A percentile compares a stretch with the other conserved stretches of the same genome.
These are phyloP conservation scores for Pinna nobilis DNA, from an alignment of 1,140 invertebrate species.

Conservation along the genomic window DNA sequence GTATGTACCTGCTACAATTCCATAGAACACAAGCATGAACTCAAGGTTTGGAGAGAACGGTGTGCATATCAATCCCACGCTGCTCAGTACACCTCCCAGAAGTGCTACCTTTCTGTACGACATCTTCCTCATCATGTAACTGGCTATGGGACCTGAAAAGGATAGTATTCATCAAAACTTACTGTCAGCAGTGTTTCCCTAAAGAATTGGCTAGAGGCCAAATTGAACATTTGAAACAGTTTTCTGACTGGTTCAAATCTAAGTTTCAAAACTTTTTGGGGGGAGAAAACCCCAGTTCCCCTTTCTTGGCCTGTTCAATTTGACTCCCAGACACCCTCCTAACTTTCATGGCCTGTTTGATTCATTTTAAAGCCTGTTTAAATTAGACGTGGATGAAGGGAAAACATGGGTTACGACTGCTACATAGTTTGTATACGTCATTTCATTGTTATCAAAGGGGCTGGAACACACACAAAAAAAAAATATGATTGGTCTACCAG, in stretches of 20 bases:
- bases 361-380: too few relatives aligned
- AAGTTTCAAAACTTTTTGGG: not conserved
- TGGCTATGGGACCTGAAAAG: conserved; percentile 54
- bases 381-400: too few relatives aligned
- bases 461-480: too few relatives aligned
- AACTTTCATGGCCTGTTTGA: too few relatives aligned
- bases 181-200: not conserved
- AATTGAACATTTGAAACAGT: not conserved
- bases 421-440: too few relatives aligned
- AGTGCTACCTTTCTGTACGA: conserved; percentile 49
- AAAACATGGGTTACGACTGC: too few relatives aligned
- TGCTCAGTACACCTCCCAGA: conserved; percentile 45
- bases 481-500: too few relatives aligned
- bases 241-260: not conserved
- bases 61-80: conserved; percentile 42
- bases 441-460: too few relatives aligned
- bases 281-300: too few relatives aligned
- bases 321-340: too few relatives aligned
- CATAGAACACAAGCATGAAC: conserved; percentile 51
- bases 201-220: not conserved
- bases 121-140: conserved; percentile 53
- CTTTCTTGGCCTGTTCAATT: too few relatives aligned
- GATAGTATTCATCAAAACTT: not conserved
- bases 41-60: conserved; percentile 47
- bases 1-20: conserved; percentile 50